A percentile compares a stretch with the other conserved stretches of the same genome.
phyloP scores from a whole-genome alignment of 2,113 vertebrate species.

The Gallinago undulata region DNA sequence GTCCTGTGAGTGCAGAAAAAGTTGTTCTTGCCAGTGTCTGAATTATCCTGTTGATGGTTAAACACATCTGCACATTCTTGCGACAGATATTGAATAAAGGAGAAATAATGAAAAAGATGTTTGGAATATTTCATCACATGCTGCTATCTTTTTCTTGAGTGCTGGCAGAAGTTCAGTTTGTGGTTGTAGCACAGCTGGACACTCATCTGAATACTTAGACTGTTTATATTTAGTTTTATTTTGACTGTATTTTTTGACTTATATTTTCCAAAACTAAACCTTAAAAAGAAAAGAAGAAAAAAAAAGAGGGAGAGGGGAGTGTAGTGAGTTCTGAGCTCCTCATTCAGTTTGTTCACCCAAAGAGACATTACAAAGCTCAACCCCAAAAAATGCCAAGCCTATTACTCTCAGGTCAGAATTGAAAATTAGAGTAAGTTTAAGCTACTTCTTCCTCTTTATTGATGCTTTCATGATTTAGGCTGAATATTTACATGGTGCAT shows the following conservation, averaged over 20 bases:
- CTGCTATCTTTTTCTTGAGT: background rate
- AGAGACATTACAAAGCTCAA: background rate
- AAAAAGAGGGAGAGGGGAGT: background rate
- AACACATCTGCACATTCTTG: background rate
- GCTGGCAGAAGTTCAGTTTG: background rate
- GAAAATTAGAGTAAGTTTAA: background rate
- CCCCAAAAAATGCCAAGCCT: background rate
- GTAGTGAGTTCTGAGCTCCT: background rate
- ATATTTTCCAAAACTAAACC: background rate
- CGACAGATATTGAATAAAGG: background rate
- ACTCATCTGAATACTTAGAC: background rate
- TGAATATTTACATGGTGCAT: background rate
- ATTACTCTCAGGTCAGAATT: background rate
- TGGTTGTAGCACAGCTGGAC: background rate
- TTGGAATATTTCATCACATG: background rate
- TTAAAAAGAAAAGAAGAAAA: background rate
- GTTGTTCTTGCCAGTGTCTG: background rate
- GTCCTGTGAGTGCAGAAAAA: background rate
- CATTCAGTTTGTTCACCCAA: background rate
- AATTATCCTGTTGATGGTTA: background rate
- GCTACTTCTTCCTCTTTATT: background rate
- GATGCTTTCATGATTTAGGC: background rate
- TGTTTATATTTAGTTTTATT: background rate
- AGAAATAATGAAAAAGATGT: background rate
- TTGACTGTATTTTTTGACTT: background rate